Percentiles rank a stretch among this genome's conserved stretches.
These are phyloP conservation scores for Strigamia maritima DNA, from an alignment of 2,888 invertebrate species.

Conservation along the genomic window DNA sequence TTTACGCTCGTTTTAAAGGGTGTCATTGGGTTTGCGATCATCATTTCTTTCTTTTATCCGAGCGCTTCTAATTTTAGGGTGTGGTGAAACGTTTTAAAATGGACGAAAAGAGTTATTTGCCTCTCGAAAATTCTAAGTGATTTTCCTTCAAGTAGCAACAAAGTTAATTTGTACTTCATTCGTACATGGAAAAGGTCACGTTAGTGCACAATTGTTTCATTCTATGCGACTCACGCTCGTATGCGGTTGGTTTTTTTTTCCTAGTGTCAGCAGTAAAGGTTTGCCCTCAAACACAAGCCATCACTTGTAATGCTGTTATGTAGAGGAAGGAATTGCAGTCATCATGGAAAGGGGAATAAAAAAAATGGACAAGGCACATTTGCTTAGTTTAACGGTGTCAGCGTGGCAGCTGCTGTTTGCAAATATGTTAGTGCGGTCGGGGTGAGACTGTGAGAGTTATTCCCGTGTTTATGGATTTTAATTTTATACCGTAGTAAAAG, in stretches of 20 bases:
- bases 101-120: background rate
- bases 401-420: conserved; percentile 27
- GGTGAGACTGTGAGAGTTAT: background rate
- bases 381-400: conserved; percentile 10
- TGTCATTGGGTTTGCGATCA: conserved; percentile 7
- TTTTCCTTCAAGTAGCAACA: conserved; percentile 9
- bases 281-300: conserved; percentile 27
- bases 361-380: conserved; percentile 17
- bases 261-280: conserved; percentile 14
- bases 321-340: conserved; percentile 32
- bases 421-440: background rate
- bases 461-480: conserved; percentile 6
- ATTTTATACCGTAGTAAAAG: conserved; percentile 17
- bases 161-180: conserved; percentile 29
- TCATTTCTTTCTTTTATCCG: background rate
- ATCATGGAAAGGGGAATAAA: background rate
- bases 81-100: background rate
- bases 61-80: background rate
- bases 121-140: background rate
- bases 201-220: background rate
- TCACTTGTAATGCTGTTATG: conserved; percentile 16
- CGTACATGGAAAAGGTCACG: background rate
- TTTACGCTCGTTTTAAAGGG: conserved; percentile 14
- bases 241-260: conserved; percentile 1
- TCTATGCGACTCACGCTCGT: conserved; percentile 3